phyloP scores from a whole-genome alignment of 2,888 invertebrate species.

The Periphyllus acericola region DNA sequence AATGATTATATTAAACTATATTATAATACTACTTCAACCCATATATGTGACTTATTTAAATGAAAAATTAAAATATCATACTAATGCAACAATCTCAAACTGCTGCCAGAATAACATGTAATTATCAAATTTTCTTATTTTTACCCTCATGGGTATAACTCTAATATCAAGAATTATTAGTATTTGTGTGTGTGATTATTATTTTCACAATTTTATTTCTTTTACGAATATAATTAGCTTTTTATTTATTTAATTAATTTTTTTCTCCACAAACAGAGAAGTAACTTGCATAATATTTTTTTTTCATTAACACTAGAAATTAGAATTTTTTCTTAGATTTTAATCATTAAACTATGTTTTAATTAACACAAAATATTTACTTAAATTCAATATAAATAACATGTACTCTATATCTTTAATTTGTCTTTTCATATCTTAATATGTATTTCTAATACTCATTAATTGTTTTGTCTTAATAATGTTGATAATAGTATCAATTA shows the following conservation, averaged over 20 bases:
- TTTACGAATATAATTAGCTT: conserved; percentile 17
- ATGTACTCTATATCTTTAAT: conserved; percentile 6
- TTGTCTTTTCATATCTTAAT: conserved; percentile 18
- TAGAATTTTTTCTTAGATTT: conserved; percentile 32
- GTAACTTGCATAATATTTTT: conserved; percentile 34
- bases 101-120: conserved; percentile 13
- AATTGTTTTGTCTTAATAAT: conserved; percentile 7
- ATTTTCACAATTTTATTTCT: conserved; percentile 26
- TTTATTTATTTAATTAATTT: not conserved
- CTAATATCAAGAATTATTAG: conserved; percentile 12
- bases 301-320: conserved; percentile 54
- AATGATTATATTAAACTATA: conserved; percentile 14
- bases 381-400: conserved; percentile 38
- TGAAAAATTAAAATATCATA: conserved; percentile 22
- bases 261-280: conserved; percentile 18
- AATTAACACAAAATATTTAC: conserved; percentile 40
- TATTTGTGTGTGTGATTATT: conserved; percentile 33
- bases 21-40: conserved; percentile 13
- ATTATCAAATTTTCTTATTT: not conserved
- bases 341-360: conserved; percentile 28
- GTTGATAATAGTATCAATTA: conserved; percentile 14
- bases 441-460: conserved; percentile 18
- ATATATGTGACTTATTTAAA: conserved; percentile 35
- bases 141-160: conserved; percentile 9
- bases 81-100: not conserved